A percentile compares a stretch with the other conserved stretches of the same genome.
These are phyloP conservation scores for Drosophila baimaii DNA, from an alignment of 1,140 invertebrate genomes.

Conservation along the genomic window DNA sequence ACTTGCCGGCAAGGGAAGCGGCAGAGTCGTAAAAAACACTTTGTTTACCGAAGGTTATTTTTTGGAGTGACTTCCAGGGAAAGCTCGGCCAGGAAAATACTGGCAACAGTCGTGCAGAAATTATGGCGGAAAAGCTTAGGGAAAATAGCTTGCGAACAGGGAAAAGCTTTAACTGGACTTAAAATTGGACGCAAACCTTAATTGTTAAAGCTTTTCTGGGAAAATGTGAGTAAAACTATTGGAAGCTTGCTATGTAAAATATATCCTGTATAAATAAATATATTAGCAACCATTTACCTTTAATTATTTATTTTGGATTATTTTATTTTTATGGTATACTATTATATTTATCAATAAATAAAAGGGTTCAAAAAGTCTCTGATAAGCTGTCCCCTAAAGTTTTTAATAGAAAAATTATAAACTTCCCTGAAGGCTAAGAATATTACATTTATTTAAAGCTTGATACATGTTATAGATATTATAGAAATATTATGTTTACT, in stretches of 20 bases:
- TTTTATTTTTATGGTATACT: no score
- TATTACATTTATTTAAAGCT: no score
- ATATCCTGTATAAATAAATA: neutral
- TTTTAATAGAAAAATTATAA: neutral
- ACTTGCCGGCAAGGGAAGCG: slow-evolving; percentile 39
- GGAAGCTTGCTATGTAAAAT: neutral
- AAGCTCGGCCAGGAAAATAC: slow-evolving; percentile 54
- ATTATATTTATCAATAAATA: neutral
- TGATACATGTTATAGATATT: neutral
- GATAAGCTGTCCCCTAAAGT: no score
- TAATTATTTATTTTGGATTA: neutral
- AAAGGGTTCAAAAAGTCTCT: no score
- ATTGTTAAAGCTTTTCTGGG: neutral
- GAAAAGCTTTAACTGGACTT: slow-evolving; percentile 23
- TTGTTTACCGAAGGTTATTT: slow-evolving; percentile 59
- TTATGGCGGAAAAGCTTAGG: slow-evolving; percentile 52
- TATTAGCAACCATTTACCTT: neutral
- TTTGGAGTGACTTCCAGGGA: slow-evolving; percentile 30
- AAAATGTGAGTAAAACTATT: neutral
- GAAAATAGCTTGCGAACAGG: neutral
- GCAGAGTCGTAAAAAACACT: slow-evolving; percentile 28
- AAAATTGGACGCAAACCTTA: neutral
- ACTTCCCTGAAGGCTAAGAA: neutral
- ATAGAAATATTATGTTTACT: no score
- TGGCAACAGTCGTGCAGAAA: slow-evolving; percentile 37